Conservation (phyloP, 2,797 vertebrate species). For the Odontamblyopus rebecca region DNA sequence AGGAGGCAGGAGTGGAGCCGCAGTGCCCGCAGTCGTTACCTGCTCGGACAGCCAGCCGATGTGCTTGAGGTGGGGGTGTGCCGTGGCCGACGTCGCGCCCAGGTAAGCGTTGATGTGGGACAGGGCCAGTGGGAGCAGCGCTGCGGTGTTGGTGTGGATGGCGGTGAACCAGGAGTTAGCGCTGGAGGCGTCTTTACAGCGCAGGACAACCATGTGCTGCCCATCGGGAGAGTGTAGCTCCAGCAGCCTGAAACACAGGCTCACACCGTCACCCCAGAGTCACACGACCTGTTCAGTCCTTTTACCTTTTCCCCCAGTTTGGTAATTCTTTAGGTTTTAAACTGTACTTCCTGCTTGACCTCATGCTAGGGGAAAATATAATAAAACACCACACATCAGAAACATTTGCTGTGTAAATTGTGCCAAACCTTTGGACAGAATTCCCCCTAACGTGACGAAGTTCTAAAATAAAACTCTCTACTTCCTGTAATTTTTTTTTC, state of each 20-base stretch:
- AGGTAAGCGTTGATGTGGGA: conserved; percentile 89
- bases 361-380: too few relatives aligned
- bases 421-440: too few relatives aligned
- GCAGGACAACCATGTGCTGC: conserved; percentile 90
- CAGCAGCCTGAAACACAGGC: conserved; percentile 79
- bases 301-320: too few relatives aligned
- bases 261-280: not conserved
- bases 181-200: conserved; percentile 87
- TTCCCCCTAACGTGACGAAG: too few relatives aligned
- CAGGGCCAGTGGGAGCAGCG: conserved; percentile 91
- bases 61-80: conserved; percentile 88
- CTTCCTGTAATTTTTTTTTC: too few relatives aligned
- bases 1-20: too few relatives aligned
- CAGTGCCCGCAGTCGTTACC: conserved; percentile 66
- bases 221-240: conserved; percentile 96
- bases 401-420: too few relatives aligned
- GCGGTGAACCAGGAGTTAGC: conserved; percentile 95
- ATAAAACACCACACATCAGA: too few relatives aligned
- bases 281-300: too few relatives aligned
- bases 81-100: conserved; percentile 72
- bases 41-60: conserved; percentile 95
- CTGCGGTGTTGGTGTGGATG: conserved; percentile 91
- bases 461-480: too few relatives aligned
- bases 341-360: too few relatives aligned
- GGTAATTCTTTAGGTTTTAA: too few relatives aligned